Base-by-base conservation (phyloP, 23 tunicate genomes). In the Halocynthia roretzi region DNA sequence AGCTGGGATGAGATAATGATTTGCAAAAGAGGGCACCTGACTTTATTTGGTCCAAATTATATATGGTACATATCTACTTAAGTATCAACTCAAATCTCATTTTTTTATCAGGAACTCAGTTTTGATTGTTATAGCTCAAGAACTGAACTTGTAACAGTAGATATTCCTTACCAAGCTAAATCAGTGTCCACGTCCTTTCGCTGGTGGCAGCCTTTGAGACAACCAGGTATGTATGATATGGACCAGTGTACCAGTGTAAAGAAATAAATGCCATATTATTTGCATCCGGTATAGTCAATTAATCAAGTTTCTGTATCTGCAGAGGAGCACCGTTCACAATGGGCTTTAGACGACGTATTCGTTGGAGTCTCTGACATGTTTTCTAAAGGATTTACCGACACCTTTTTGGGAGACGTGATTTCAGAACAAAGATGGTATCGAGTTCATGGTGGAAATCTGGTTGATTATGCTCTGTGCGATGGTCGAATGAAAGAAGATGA, bases 181-280 rank as follows among this genome's bases (percentile, higher is more conserved):
- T 82, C 82, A 7, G 31, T 20, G 10, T 70, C 87, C 15, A 92
- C 98, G 0, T 18, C 72, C 6, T 92, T 92, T 73, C 63, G 92
- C 31, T 92, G 98, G 98, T 92, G 98, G 98, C 98, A 92, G 54
- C 98, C 98, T 7, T 62, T 84, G 52, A 62, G 40, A 56, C 40
- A 53, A 81, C 31, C 76, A 62, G 86, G 93, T 86, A 22, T 20
- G 49, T 67, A 14, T 14, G 63, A n/a, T n/a, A 14, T 14, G 15
- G 5, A 14, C 2, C n/a, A n/a, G 63, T 14, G 17, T 58, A 14
- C 4, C 63, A 1, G 63, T 58, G 17, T 58, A 14, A n/a, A 58
- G 4, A 14, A n/a, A 14, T n/a, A 58, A 58, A 58, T 58, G 2
- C 2, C 4, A 58, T 58, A 58, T 58, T 58, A n/a, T 58, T 58